Conservation (phyloP, 2,113 vertebrate species). For the Pterocles orientalis region DNA sequence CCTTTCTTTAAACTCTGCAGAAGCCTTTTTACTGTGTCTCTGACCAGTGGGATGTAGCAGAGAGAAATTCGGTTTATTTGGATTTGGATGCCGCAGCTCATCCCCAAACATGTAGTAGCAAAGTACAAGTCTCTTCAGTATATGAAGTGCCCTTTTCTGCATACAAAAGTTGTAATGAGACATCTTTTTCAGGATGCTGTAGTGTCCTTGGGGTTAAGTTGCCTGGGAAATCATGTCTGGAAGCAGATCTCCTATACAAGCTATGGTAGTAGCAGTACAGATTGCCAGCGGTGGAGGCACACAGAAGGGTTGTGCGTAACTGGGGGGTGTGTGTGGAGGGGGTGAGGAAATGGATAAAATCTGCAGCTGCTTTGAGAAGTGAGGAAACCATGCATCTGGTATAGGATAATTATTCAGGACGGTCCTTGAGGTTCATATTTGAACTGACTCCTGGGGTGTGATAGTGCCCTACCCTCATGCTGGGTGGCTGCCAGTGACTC, state of each 20-base stretch:
- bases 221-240: background rate
- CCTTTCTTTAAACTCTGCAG: background rate
- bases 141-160: background rate
- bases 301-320: background rate
- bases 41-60: background rate
- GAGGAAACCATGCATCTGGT: background rate
- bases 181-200: background rate
- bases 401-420: background rate
- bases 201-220: background rate
- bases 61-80: background rate
- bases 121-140: background rate
- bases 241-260: background rate
- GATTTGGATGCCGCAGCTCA: background rate
- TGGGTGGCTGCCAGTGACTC: background rate
- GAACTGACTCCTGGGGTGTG: background rate
- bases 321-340: fast-evolving
- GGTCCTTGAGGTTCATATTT: background rate
- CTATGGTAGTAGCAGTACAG: background rate
- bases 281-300: fast-evolving
- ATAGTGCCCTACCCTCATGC: background rate
- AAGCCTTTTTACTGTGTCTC: background rate
- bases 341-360: background rate
- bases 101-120: background rate
- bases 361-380: background rate
- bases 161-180: background rate